Percentiles rank a stretch among this genome's conserved stretches.
Evolutionary conservation across 2,888 invertebrate species (phyloP).

Genomic region (Willowsia nigromaculata): DNA sequence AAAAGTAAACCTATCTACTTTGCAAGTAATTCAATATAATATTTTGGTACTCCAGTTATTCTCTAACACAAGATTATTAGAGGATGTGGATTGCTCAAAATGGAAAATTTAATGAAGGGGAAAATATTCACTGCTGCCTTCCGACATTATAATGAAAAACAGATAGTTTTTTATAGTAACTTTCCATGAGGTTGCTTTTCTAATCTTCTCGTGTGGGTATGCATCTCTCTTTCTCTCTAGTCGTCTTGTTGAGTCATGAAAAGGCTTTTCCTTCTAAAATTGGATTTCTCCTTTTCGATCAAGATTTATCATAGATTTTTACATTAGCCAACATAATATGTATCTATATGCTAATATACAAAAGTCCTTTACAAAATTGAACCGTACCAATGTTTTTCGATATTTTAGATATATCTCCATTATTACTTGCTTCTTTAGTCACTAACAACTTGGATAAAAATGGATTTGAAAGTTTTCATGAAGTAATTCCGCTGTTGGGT

Average conservation of each 20-base stretch:
- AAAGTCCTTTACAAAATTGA: no score
- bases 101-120: constrained; percentile 13
- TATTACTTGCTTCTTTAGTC: neutral
- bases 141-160: neutral
- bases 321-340: neutral
- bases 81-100: neutral
- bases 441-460: neutral
- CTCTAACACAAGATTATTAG: neutral
- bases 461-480: neutral
- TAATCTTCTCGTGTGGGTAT: neutral
- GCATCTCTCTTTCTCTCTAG: neutral
- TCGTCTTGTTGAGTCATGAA: neutral
- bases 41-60: neutral
- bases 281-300: neutral
- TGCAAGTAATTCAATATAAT: neutral
- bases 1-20: neutral
- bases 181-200: neutral
- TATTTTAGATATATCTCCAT: neutral
- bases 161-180: neutral
- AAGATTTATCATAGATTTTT: constrained; percentile 13
- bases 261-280: neutral
- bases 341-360: no score
- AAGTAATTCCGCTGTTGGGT: neutral
- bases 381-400: no score
- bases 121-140: neutral